Conservation (phyloP, 2,888 invertebrate genomes). For the Sinhomidia bicolor region DNA sequence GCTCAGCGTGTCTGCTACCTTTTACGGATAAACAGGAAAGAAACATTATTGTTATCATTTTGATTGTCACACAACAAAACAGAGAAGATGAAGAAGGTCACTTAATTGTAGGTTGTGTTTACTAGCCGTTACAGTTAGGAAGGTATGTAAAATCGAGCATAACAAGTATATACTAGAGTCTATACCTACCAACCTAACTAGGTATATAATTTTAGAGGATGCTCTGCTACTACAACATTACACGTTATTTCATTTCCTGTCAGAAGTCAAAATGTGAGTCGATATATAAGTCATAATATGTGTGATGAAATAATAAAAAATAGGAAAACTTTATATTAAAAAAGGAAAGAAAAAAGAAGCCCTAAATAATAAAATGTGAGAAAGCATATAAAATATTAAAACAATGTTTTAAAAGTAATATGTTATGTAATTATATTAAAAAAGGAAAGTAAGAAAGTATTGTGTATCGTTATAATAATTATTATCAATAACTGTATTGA, state of each 20-base stretch:
- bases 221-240: background rate
- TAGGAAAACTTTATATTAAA: background rate
- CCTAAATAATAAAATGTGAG: background rate
- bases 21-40: slow-evolving; percentile 31
- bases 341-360: background rate
- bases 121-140: background rate
- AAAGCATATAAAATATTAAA: background rate
- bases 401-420: too few species aligned
- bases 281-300: background rate
- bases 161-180: too few species aligned
- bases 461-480: background rate
- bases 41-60: background rate
- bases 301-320: background rate
- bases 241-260: background rate
- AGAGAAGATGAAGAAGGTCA: background rate
- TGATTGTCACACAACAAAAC: background rate
- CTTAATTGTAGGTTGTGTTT: slow-evolving; percentile 7
- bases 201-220: too few species aligned
- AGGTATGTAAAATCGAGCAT: too few species aligned
- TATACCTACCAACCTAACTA: too few species aligned
- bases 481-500: background rate
- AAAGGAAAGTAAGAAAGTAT: background rate
- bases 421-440: background rate
- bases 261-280: background rate
- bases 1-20: slow-evolving; percentile 9